Base-by-base conservation (phyloP, 2,113 vertebrate genomes). In the Atherinomorus stipes region DNA sequence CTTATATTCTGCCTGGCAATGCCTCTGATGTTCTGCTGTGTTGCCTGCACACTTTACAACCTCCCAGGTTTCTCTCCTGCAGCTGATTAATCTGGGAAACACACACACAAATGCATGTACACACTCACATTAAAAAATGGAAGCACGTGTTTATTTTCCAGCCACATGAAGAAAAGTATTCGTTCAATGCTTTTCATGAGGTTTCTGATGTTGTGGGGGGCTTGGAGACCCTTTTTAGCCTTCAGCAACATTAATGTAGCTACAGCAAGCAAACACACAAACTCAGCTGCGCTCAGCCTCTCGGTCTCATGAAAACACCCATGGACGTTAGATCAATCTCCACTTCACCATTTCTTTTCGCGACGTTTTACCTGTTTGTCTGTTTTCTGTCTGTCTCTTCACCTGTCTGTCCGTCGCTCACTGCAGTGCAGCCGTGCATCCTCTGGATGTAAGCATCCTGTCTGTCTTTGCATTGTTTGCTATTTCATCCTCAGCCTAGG, bases 371-470 rank as follows among this genome's bases (percentile, higher is more conserved):
- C 79, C 76, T 73, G 74, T 86, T 40, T 89, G 63, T 87, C 63
- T 86, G 47, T 85, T 84, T 11, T 66, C 64, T 78, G 71, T 88
- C 78, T 82, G 69, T 81, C 59, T 87, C 62, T 78, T 81, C 77
- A 82, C 86, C 79, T 80, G 79, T 86, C 81, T 75, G 75, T 85
- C 76, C 73, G 47, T 84, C 26, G 84, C 82, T 89, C 88, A 78
- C 81, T 86, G 88, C 87, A 78, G 90, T 84, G 71, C 85, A 78
- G 76, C 89, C 80, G 66, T 83, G 85, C 83, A 88, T 90, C 89
- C 80, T 85, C 56, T 75, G 83, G 88, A 88, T 89, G 88, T 89
- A 90, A 90, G 90, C 88, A 86, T 87, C 77, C 78, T 89, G 81
- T 86, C 83, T 80, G 80, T 81, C 83, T 67, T 77, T 76, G 76